These are phyloP conservation scores for Heteractis magnifica DNA, from an alignment of 92 coral and sea anemone genomes.

Conservation along the genomic window DNA sequence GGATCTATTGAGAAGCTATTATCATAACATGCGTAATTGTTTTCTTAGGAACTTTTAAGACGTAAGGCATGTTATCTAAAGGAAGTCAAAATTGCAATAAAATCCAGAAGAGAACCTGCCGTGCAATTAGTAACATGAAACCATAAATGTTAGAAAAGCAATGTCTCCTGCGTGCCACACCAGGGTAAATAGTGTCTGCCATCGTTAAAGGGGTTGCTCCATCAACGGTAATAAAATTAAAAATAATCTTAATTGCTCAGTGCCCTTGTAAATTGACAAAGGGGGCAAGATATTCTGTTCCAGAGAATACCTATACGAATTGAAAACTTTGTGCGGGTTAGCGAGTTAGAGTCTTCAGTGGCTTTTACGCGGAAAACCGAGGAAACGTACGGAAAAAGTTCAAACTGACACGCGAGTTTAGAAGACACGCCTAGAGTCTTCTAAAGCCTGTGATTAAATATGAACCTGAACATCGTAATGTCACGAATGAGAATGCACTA, in stretches of 20 bases:
- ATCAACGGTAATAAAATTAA: background rate
- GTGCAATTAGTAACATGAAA: background rate
- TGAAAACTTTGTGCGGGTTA: background rate
- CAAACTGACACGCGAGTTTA: background rate
- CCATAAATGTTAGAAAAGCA: background rate
- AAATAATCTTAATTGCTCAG: background rate
- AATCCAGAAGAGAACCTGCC: background rate
- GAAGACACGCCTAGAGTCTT: conserved; percentile 5
- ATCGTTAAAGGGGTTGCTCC: background rate
- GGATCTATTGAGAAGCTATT: no score
- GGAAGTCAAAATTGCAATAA: no score
- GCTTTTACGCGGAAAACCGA: background rate
- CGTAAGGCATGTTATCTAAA: no score
- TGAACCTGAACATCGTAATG: background rate
- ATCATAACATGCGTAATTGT: no score
- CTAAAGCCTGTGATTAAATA: background rate
- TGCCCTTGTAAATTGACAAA: conserved; percentile 6
- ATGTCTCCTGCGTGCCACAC: background rate
- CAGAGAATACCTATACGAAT: background rate
- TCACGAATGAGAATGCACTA: background rate
- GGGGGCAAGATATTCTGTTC: background rate
- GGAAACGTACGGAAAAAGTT: background rate
- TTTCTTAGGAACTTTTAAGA: no score
- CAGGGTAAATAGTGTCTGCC: background rate
- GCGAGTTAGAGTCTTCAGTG: background rate